These are phyloP conservation scores for Pollenia labialis DNA, from an alignment of 2,888 invertebrate species.

Conservation along the genomic window DNA sequence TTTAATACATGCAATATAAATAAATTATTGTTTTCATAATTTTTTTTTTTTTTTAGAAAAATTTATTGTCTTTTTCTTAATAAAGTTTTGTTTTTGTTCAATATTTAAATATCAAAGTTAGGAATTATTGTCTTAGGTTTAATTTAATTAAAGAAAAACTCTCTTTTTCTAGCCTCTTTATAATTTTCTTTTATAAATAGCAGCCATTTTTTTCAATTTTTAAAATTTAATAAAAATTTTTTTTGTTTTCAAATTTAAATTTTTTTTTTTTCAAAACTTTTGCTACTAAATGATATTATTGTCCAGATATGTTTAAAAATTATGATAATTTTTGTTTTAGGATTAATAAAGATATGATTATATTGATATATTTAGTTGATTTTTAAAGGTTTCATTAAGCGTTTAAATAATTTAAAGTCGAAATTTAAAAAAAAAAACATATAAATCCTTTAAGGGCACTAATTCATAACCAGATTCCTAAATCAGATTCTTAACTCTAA, in stretches of 20 bases:
- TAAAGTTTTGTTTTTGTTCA: conserved; percentile 34
- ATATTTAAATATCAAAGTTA: conserved; percentile 60
- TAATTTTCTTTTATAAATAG: conserved; percentile 71
- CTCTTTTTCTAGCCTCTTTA: conserved; percentile 44
- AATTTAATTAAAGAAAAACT: conserved; percentile 49
- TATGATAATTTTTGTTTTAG: conserved; percentile 36
- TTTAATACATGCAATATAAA: conserved; percentile 66
- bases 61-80: conserved; percentile 56
- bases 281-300: conserved; percentile 68
- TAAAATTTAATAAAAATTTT: conserved; percentile 24
- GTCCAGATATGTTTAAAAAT: conserved; percentile 62
- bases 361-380: conserved; percentile 73
- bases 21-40: neutral
- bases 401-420: conserved; percentile 13
- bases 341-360: conserved; percentile 63
- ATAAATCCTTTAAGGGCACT: too few relatives aligned
- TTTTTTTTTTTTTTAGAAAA: conserved; percentile 47
- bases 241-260: conserved; percentile 28
- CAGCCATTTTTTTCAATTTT: conserved; percentile 62
- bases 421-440: too few relatives aligned
- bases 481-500: too few relatives aligned
- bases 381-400: conserved; percentile 7
- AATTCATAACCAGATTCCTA: too few relatives aligned
- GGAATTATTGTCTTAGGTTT: conserved; percentile 64
- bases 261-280: conserved; percentile 60